These are phyloP conservation scores for Setipinna tenuifilis DNA, from an alignment of 2,797 vertebrate genomes.

Conservation along the genomic window DNA sequence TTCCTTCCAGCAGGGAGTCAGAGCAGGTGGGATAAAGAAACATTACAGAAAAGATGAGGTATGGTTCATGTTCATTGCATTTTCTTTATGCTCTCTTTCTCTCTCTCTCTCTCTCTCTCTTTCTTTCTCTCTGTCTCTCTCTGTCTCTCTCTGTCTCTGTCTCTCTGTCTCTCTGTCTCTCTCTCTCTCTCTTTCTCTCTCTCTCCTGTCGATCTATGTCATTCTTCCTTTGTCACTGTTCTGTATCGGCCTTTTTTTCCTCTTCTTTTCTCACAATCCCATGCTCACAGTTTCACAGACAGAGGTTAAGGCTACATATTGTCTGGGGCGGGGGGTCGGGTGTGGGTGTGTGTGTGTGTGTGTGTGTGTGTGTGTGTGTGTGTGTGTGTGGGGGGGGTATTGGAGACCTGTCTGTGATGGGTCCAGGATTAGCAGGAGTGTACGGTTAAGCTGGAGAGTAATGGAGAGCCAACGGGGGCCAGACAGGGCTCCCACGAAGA, in stretches of 20 bases:
- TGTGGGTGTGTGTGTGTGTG: too few relatives aligned
- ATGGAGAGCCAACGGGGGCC: constrained; percentile 66
- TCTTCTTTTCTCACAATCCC: constrained; percentile 18
- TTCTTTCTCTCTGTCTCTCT: not conserved
- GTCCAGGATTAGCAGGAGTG: constrained; percentile 64
- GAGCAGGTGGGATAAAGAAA: not conserved
- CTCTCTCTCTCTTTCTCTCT: not conserved
- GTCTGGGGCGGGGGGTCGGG: not conserved
- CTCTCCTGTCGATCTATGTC: not conserved
- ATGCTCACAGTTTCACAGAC: not conserved
- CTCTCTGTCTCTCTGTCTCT: not conserved
- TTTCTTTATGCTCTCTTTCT: not conserved
- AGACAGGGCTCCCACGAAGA: constrained; percentile 74
- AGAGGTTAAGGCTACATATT: not conserved
- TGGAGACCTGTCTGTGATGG: constrained; percentile 45
- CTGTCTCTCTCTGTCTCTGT: not conserved
- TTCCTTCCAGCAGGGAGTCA: not conserved
- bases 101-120: not conserved
- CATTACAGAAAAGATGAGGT: not conserved
- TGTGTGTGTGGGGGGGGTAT: not conserved
- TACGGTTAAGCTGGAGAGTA: constrained; percentile 72
- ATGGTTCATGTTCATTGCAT: too few relatives aligned
- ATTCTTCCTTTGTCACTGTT: constrained; percentile 18
- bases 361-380: too few relatives aligned
- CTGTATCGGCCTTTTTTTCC: not conserved